Conservation (phyloP, 2,888 invertebrate species). For the Antheraea assamensis region DNA sequence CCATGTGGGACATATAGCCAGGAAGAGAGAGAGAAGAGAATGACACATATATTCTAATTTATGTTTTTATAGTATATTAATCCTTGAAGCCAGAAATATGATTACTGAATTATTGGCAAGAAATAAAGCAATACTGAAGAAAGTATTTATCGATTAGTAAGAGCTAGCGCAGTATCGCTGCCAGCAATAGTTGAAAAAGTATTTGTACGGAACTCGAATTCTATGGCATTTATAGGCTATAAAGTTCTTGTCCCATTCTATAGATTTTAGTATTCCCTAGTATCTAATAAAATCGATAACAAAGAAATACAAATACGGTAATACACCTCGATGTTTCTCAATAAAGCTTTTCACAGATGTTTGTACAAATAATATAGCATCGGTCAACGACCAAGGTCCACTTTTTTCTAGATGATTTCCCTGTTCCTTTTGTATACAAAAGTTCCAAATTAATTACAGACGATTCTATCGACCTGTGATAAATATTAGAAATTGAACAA, state of each 20-base stretch:
- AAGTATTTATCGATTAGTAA: not conserved
- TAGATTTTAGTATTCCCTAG: not conserved
- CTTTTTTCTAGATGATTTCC: not conserved
- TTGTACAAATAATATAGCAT: not conserved
- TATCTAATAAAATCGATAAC: not conserved
- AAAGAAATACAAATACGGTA: not conserved
- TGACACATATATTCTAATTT: too few species aligned
- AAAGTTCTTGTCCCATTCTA: not conserved
- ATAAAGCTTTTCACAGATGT: not conserved
- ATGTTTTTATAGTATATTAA: not conserved
- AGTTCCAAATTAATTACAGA: not conserved
- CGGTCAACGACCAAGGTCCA: conserved; percentile 1
- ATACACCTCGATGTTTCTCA: not conserved
- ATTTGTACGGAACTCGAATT: not conserved
- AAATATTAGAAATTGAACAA: not conserved
- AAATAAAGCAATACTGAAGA: not conserved
- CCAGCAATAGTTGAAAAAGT: not conserved
- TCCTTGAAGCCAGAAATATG: not conserved
- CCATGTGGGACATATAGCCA: too few species aligned
- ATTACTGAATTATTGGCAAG: not conserved
- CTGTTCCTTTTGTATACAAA: not conserved
- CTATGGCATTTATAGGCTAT: not conserved
- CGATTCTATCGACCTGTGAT: not conserved
- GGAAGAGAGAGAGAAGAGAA: too few species aligned
- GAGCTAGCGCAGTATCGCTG: not conserved